phyloP scores from a whole-genome alignment of 2,888 invertebrate genomes.

The Chesias legatella region DNA sequence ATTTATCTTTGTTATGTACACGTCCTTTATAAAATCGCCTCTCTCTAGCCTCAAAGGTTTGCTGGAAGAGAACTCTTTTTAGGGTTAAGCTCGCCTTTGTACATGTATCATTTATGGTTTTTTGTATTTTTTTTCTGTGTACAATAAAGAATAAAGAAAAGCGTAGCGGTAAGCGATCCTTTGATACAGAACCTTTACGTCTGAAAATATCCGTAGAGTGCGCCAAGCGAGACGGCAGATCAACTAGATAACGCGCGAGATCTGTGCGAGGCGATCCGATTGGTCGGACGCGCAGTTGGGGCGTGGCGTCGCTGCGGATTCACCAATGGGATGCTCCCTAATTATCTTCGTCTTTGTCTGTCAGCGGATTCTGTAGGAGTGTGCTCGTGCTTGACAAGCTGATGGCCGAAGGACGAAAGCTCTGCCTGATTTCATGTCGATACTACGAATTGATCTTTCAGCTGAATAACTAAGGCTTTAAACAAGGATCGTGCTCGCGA shows the following conservation, averaged over 20 bases:
- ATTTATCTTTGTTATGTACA: too few species aligned
- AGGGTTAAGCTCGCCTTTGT: too few species aligned
- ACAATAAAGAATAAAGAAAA: slow-evolving; percentile 20
- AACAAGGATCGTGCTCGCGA: too few species aligned
- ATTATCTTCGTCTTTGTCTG: slow-evolving; percentile 81
- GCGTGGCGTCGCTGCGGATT: slow-evolving; percentile 77
- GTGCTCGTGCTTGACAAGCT: slow-evolving; percentile 44
- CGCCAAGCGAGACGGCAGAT: slow-evolving; percentile 76
- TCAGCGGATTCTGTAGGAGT: slow-evolving; percentile 65
- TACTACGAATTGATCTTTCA: too few species aligned
- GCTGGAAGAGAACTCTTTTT: too few species aligned
- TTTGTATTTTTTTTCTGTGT: too few species aligned
- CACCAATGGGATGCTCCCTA: slow-evolving; percentile 80
- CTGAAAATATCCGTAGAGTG: slow-evolving; percentile 64
- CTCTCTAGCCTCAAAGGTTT: too few species aligned
- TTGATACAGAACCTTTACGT: slow-evolving; percentile 31
- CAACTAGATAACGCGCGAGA: slow-evolving; percentile 79
- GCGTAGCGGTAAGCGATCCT: too few species aligned
- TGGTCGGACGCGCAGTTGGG: slow-evolving; percentile 59
- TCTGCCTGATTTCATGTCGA: neutral
- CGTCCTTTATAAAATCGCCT: too few species aligned
- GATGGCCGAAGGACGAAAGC: slow-evolving; percentile 9
- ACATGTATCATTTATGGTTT: too few species aligned
- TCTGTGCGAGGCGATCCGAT: slow-evolving; percentile 71
- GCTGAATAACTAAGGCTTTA: too few species aligned